A percentile compares a stretch with the other conserved stretches of the same genome.
Conservation (phyloP, 2,797 vertebrate genomes). For the Pterois miles region DNA sequence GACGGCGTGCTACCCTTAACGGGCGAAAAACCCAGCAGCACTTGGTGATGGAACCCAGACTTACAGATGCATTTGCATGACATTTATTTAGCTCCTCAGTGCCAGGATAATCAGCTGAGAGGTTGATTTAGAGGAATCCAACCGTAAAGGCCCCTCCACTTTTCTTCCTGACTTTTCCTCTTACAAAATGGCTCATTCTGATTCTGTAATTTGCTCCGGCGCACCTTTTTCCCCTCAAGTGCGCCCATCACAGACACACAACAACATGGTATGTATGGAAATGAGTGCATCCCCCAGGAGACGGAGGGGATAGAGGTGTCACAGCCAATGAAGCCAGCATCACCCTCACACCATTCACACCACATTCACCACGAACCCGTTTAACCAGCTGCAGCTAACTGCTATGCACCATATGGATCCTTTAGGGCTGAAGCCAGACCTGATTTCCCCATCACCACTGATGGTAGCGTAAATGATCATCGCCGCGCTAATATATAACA, state of each 20-base stretch:
- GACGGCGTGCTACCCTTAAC: slow-evolving; percentile 75
- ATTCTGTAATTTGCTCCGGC: slow-evolving; percentile 60
- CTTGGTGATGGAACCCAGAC: slow-evolving; percentile 65
- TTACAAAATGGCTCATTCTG: slow-evolving; percentile 60
- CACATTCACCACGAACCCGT: slow-evolving; percentile 56
- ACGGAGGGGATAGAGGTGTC: slow-evolving; percentile 68
- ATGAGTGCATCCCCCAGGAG: slow-evolving; percentile 63
- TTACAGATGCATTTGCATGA: slow-evolving; percentile 67
- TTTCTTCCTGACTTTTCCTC: slow-evolving; percentile 47
- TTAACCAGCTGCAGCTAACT: slow-evolving; percentile 67
- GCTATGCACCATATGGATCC: slow-evolving; percentile 66
- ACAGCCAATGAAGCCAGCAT: slow-evolving; percentile 67
- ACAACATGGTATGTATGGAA: slow-evolving; percentile 68
- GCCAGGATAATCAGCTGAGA: slow-evolving; percentile 69
- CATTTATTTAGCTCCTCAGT: slow-evolving; percentile 71
- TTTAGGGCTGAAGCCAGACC: slow-evolving; percentile 41
- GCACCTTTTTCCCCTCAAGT: slow-evolving; percentile 58
- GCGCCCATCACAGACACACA: slow-evolving; percentile 51
- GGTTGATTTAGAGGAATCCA: slow-evolving; percentile 69
- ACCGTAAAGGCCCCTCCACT: slow-evolving; percentile 50
- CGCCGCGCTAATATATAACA: slow-evolving; percentile 64
- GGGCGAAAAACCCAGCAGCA: slow-evolving; percentile 58
- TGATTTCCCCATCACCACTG: slow-evolving; percentile 26
- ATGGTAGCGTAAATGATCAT: slow-evolving; percentile 64
- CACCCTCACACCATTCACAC: too few species aligned